Base-by-base conservation (phyloP, 1,140 invertebrate genomes). In the Oncopodura yosiiana region DNA sequence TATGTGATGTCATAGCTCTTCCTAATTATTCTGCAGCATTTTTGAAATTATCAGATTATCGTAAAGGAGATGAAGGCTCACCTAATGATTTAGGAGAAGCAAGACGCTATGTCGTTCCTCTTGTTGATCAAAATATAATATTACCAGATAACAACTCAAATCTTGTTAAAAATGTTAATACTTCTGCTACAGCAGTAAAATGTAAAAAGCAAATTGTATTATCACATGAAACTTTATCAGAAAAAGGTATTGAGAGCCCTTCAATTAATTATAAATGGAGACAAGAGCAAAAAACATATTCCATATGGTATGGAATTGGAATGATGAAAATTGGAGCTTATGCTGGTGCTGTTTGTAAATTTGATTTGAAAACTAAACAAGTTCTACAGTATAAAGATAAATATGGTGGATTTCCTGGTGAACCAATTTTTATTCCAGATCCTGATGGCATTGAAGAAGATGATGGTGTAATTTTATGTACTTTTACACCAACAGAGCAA, bases 81-180 rank as follows among this genome's bases (percentile, higher is more conserved):
- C 27, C n/a, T n/a, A n/a, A 63, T 30, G 59, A 69, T 53, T 48
- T 59, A 16, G 60, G 64, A 16, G 42, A 50, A 39, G 57, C 60
- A 11, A 43, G 62, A 16, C 62, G 68, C 55, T 68, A 66, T 51
- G 61, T 69, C 19, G 51, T 70, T 23, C 69, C 69, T 8, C 19
- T 69, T 1, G 29, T 64, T 9, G 54, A 62, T 16, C 38, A 59
- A 8, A 49, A n/a, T n/a, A n/a, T n/a, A n/a, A n/a, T n/a, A n/a
- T n/a, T n/a, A n/a, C n/a, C n/a, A n/a, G n/a, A 62, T 39, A 59
- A 63, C 19, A 58, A 39, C 18, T 18, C 23, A 5, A 38, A 49
- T 44, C 26, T 60, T 45, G 45, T 48, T 9, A 45, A 50, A 21
- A 42, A 42, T 16, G 23, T 41, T 4, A 60, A 60, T 60, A n/a